Percentiles rank a stretch among this genome's conserved stretches.
Evolutionary conservation across 1,140 invertebrate genomes (phyloP).

Genomic region (Sycophila sp.): DNA sequence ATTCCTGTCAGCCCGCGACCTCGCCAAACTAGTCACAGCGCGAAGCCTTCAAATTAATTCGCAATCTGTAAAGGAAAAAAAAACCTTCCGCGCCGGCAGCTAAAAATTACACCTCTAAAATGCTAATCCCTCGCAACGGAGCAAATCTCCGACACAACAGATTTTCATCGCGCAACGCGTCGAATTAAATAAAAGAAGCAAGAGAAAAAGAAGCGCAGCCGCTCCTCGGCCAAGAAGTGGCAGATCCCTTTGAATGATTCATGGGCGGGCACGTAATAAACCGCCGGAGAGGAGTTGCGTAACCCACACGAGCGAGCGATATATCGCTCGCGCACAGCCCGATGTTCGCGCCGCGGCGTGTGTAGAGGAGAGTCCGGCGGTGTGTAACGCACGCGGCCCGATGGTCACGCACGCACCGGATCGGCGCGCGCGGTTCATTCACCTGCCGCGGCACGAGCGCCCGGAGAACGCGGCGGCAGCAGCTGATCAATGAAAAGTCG

Average conservation of each 20-base stretch:
- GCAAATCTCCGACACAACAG: too few relatives aligned
- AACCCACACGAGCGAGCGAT: conserved; percentile 1
- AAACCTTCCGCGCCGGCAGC: not conserved
- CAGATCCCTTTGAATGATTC: conserved; percentile 19
- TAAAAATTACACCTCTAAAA: not conserved
- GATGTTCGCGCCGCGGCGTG: too few relatives aligned
- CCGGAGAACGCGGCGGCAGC: not conserved
- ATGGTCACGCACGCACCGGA: conserved; percentile 15
- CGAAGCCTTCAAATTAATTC: too few relatives aligned
- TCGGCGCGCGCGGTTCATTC: conserved; percentile 20
- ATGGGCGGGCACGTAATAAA: conserved; percentile 18
- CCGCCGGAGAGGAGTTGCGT: conserved; percentile 15
- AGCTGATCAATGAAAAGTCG: conserved; percentile 19
- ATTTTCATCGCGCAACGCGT: too few relatives aligned
- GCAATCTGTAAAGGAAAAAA: not conserved
- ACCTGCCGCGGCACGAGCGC: not conserved
- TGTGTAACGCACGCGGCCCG: not conserved
- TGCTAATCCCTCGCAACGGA: too few relatives aligned
- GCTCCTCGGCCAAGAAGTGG: not conserved
- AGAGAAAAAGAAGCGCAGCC: not conserved
- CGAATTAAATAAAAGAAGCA: not conserved
- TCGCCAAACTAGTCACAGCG: too few relatives aligned
- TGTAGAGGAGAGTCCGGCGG: not conserved
- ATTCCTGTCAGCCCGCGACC: too few relatives aligned
- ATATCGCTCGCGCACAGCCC: too few relatives aligned